Evolutionary conservation across 2,888 invertebrate species (phyloP).

Genomic region (Eledona agricola): DNA sequence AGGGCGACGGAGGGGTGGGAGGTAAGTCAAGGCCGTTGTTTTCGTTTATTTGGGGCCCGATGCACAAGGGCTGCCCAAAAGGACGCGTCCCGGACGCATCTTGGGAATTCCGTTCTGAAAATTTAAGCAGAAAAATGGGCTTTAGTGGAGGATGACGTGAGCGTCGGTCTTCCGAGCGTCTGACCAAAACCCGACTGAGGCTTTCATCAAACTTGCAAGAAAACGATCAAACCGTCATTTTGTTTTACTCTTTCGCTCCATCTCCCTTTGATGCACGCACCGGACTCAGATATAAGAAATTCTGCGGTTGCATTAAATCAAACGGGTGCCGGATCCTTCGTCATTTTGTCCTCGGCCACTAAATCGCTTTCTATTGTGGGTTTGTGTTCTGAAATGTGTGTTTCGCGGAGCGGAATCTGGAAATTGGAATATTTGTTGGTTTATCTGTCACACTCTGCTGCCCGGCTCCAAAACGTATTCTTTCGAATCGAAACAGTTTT

Average conservation of each 20-base stretch:
- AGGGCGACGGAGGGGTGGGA: constrained; percentile 54
- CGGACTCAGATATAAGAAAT: constrained; percentile 26
- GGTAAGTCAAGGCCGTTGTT: constrained; percentile 54
- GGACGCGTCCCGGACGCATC: constrained; percentile 61
- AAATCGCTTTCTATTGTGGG: too few species aligned
- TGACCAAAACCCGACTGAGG: constrained; percentile 14
- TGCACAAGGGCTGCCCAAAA: constrained; percentile 80
- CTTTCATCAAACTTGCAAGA: constrained; percentile 15
- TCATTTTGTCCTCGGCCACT: too few species aligned
- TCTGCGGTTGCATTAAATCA: too few species aligned
- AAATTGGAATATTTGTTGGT: too few species aligned
- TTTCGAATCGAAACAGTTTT: too few species aligned
- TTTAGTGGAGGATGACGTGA: constrained; percentile 19
- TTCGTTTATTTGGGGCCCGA: constrained; percentile 63
- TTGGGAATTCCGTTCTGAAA: constrained; percentile 61
- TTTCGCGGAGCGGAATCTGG: too few species aligned
- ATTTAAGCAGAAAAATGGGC: constrained; percentile 34
- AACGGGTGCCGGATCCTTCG: too few species aligned
- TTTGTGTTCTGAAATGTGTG: too few species aligned
- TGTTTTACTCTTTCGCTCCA: constrained; percentile 61
- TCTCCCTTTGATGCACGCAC: constrained; percentile 55
- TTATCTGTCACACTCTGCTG: too few species aligned
- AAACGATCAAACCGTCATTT: constrained; percentile 35
- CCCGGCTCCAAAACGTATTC: too few species aligned
- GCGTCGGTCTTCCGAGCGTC: constrained; percentile 4